Evolutionary conservation across 2,888 invertebrate species (phyloP).

Genomic region (Chrysina gloriosa): DNA sequence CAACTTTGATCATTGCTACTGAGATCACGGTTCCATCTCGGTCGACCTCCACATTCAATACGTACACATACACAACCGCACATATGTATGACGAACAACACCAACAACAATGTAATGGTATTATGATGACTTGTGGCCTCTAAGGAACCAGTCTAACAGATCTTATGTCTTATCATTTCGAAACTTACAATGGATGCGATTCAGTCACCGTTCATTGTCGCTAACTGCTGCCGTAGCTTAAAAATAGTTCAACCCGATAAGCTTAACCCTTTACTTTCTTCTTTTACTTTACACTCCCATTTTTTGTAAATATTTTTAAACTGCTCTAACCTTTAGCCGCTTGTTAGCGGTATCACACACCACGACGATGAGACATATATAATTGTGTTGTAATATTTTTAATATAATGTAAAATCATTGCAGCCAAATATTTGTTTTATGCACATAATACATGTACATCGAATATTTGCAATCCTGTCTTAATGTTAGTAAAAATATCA

Average conservation of each 20-base stretch:
- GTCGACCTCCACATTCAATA: slow-evolving; percentile 57
- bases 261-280: slow-evolving; percentile 17
- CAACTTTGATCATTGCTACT: slow-evolving; percentile 59
- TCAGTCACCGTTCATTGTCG: slow-evolving; percentile 40
- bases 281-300: background rate
- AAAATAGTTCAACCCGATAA: slow-evolving; percentile 31
- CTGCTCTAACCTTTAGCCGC: background rate
- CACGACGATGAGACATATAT: too few species aligned
- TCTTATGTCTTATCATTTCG: slow-evolving; percentile 46
- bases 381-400: background rate
- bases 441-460: too few species aligned
- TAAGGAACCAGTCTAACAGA: slow-evolving; percentile 48
- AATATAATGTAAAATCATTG: too few species aligned
- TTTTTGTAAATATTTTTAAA: slow-evolving; percentile 10
- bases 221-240: slow-evolving; percentile 33
- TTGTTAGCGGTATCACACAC: too few species aligned
- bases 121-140: slow-evolving; percentile 59
- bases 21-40: slow-evolving; percentile 58
- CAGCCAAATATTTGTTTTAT: too few species aligned
- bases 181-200: slow-evolving; percentile 34
- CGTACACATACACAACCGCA: slow-evolving; percentile 42
- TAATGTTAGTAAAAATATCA: too few species aligned
- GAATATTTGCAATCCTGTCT: too few species aligned
- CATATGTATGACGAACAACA: slow-evolving; percentile 26
- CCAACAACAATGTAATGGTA: slow-evolving; percentile 60